Evolutionary conservation across 2,888 invertebrate species (phyloP).

Genomic region (Idaea straminata): DNA sequence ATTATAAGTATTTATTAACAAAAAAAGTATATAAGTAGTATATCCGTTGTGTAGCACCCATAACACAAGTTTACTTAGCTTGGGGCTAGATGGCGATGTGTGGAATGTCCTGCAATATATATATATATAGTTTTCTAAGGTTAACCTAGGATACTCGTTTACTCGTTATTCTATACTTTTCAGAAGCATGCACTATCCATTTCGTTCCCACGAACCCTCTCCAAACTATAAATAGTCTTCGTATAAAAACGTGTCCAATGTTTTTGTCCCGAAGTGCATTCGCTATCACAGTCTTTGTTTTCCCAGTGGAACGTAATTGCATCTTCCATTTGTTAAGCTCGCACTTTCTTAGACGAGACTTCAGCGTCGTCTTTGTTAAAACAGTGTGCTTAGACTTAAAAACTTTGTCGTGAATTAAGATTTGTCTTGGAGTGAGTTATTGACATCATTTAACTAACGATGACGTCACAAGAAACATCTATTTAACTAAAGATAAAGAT

Average conservation of each 20-base stretch:
- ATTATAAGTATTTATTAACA: too few relatives aligned
- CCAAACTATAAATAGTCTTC: background rate
- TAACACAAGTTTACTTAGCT: too few relatives aligned
- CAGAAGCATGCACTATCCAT: background rate
- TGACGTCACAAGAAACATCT: too few relatives aligned
- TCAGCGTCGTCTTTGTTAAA: background rate
- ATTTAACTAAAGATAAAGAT: too few relatives aligned
- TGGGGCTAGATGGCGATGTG: too few relatives aligned
- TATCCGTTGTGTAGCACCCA: too few relatives aligned
- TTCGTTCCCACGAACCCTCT: background rate
- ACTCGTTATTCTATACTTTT: background rate
- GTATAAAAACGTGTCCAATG: slow-evolving; percentile 1
- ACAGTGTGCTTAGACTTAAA: background rate
- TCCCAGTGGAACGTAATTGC: slow-evolving; percentile 28
- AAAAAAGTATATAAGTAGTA: too few relatives aligned
- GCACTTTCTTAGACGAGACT: slow-evolving; percentile 8
- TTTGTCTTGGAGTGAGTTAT: background rate
- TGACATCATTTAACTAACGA: background rate
- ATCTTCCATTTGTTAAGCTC: slow-evolving; percentile 26
- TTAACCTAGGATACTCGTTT: background rate
- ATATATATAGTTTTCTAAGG: too few relatives aligned
- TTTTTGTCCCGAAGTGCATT: slow-evolving; percentile 20
- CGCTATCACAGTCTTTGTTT: slow-evolving; percentile 23
- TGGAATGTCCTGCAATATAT: too few relatives aligned
- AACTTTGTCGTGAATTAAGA: background rate